Base-by-base conservation (phyloP, 2,888 invertebrate species). In the Acanthoscelides obtectus region DNA sequence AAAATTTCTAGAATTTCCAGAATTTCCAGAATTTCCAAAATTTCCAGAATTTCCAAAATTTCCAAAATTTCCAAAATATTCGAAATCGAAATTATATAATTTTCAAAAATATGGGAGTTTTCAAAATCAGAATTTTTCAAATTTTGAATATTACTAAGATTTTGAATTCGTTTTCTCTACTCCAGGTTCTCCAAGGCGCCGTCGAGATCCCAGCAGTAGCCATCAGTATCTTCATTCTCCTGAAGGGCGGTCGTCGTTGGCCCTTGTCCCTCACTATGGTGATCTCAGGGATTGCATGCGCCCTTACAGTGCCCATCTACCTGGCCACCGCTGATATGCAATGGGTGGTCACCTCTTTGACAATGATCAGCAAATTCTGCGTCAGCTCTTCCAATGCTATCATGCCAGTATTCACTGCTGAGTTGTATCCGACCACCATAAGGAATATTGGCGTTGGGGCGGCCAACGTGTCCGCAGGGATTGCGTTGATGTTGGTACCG, bases 161-260 rank as follows among this genome's bases (percentile, higher is more conserved):
- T n/a, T n/a, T n/a, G n/a, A 6, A 45, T 12, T 45, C 17, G 6
- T 12, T 45, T 45, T 45, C 5, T 45, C 12, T 12, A 12, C 45
- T 12, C 17, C 74, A 89, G 89, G 87, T 88, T 77, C 87, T 93
- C 80, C 88, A 91, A 77, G 93, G 94, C 69, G 88, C 91, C 66
- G 93, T 94, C 20, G 94, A 94, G 86, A 88, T 94, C 71, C 94
- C 94, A 64, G 93, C 94, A 21, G 91, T 94, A 77, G 91, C 91
- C 0, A 86, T 93, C 71, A 93, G 93, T 79, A 93, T 94, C 79
- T 88, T 92, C 20, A 90, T 94, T 77, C 88, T 94, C n/a, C 85
- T 93, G 77, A 91, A 91, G 82, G 89, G 91, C 76, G 94, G 94
- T 19, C 88, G 94, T 77, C 88, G 93, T 77, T 89, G 91, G 86